Percentiles rank a stretch among this genome's conserved stretches.
Evolutionary conservation across 2,113 vertebrate genomes (phyloP).

Genomic region (Triplophysa rosa): DNA sequence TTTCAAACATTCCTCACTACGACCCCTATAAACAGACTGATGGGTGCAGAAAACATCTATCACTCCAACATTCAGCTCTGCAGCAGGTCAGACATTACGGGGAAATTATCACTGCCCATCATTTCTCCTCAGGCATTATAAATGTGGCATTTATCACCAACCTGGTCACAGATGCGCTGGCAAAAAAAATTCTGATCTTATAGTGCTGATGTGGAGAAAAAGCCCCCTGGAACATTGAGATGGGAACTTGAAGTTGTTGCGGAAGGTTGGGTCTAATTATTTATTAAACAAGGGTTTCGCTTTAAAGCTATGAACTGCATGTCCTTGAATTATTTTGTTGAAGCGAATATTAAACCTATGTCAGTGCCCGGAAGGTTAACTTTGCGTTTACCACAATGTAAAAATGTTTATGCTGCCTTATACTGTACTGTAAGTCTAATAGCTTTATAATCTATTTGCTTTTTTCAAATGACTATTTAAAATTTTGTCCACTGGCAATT

Average conservation of each 20-base stretch:
- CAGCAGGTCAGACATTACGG: constrained; percentile 67
- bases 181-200: constrained; percentile 70
- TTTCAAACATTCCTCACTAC: constrained; percentile 66
- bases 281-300: neutral
- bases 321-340: neutral
- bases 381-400: too few species aligned
- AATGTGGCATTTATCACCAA: constrained; percentile 76
- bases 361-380: too few species aligned
- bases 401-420: too few species aligned
- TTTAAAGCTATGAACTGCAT: constrained; percentile 12
- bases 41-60: constrained; percentile 62
- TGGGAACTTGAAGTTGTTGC: constrained; percentile 65
- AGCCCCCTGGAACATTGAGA: constrained; percentile 66
- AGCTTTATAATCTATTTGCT: too few species aligned
- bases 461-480: too few species aligned
- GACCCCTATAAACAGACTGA: constrained; percentile 55
- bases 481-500: too few species aligned
- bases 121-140: constrained; percentile 71
- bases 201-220: constrained; percentile 67
- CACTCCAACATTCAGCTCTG: constrained; percentile 58
- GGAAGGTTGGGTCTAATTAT: constrained; percentile 39
- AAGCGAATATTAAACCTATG: neutral
- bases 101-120: constrained; percentile 73
- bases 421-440: too few species aligned
- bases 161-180: constrained; percentile 63